Conservation (phyloP, 1,140 invertebrate genomes). For the Maniola jurtina region DNA sequence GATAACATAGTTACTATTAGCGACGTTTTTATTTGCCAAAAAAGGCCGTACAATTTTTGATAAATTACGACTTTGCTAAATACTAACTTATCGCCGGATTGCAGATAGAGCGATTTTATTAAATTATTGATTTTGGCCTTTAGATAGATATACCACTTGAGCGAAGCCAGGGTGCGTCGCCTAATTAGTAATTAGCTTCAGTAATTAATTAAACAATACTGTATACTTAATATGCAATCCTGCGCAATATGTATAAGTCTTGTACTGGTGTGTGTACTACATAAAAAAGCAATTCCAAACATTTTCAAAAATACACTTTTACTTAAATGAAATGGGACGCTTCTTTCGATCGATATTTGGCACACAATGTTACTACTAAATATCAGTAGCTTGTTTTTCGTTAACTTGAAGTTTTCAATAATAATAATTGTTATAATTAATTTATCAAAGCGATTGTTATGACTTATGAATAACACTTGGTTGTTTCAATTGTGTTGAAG, state of each 20-base stretch:
- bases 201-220: constrained; percentile 1
- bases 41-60: too few relatives aligned
- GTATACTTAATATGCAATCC: constrained; percentile 9
- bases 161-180: too few relatives aligned
- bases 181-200: too few relatives aligned
- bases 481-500: constrained; percentile 36
- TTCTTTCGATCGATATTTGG: constrained; percentile 46
- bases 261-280: not conserved
- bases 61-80: too few relatives aligned
- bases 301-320: constrained; percentile 17
- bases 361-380: constrained; percentile 49
- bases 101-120: too few relatives aligned
- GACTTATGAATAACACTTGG: constrained; percentile 24
- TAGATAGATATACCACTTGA: too few relatives aligned
- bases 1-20: too few relatives aligned
- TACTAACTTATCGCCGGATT: too few relatives aligned
- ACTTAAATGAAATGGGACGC: constrained; percentile 45
- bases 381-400: constrained; percentile 27
- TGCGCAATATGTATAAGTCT: not conserved
- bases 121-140: too few relatives aligned
- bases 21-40: too few relatives aligned
- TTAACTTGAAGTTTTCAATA: not conserved
- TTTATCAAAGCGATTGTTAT: too few relatives aligned
- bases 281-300: constrained; percentile 16
- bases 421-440: not conserved